Evolutionary conservation across 2,113 vertebrate genomes (phyloP).

Genomic region (Cebus imitator): DNA sequence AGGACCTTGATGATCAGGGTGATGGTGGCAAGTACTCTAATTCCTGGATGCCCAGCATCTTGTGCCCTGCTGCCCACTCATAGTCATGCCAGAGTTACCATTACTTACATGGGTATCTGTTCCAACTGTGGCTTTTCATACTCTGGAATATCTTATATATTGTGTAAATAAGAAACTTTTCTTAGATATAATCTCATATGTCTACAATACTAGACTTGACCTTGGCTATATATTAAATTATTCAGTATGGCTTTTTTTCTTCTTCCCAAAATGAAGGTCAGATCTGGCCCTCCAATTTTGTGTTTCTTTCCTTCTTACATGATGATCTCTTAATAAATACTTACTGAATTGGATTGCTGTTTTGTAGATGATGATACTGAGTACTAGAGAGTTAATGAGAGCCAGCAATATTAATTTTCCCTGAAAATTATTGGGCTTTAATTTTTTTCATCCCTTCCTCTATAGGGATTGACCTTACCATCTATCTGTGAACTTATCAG

Average conservation of each 20-base stretch:
- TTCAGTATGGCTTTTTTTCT: not conserved
- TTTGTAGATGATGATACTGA: not conserved
- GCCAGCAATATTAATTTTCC: not conserved
- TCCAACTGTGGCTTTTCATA: not conserved
- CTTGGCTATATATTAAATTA: not conserved
- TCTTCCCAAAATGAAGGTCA: not conserved
- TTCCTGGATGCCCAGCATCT: not conserved
- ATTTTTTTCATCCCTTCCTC: not conserved
- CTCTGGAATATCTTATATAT: not conserved
- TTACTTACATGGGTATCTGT: fast-evolving
- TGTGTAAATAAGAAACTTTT: not conserved
- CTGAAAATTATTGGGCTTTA: not conserved
- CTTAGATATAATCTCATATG: not conserved
- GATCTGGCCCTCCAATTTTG: not conserved
- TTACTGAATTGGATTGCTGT: not conserved
- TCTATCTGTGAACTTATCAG: not conserved
- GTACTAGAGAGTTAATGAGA: not conserved
- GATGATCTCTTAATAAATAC: not conserved
- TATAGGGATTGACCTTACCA: not conserved
- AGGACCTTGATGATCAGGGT: not conserved
- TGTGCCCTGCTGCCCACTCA: no score
- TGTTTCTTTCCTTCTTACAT: not conserved
- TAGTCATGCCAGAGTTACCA: not conserved
- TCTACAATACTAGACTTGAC: not conserved
- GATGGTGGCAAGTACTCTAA: not conserved